phyloP scores from a whole-genome alignment of 2,113 vertebrate species.

The Sinocyclocheilus anophthalmus region DNA sequence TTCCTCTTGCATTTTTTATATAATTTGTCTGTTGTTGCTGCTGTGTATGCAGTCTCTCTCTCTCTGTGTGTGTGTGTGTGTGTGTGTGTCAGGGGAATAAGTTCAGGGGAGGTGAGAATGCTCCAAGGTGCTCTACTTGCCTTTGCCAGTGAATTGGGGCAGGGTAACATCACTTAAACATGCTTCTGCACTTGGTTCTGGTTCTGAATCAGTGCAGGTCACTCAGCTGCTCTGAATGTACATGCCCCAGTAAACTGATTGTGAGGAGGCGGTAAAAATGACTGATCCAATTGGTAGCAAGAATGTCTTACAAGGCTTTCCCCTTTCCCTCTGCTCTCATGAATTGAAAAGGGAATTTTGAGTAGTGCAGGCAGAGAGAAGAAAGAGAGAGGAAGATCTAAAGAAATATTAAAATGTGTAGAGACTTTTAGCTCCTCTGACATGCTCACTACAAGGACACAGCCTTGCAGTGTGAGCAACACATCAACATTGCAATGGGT shows the following conservation, averaged over 20 bases:
- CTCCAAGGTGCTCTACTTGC: conserved; percentile 36
- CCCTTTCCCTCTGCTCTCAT: conserved; percentile 21
- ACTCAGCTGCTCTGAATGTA: conserved; percentile 13
- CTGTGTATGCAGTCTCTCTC: background rate
- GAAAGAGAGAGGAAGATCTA: conserved; percentile 13
- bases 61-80: background rate
- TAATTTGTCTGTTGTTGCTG: conserved; percentile 2
- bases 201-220: conserved; percentile 31
- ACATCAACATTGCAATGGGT: background rate
- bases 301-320: conserved; percentile 15
- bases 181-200: conserved; percentile 27
- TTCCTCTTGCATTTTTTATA: background rate
- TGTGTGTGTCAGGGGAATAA: conserved; percentile 31
- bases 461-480: conserved; percentile 5
- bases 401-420: conserved; percentile 19
- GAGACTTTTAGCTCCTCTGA: conserved; percentile 39
- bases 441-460: conserved; percentile 22
- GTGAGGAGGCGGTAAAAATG: conserved; percentile 19
- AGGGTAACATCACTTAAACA: conserved; percentile 30
- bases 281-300: conserved; percentile 34
- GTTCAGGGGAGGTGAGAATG: conserved; percentile 27
- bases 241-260: conserved; percentile 31
- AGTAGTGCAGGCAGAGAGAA: conserved; percentile 21
- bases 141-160: conserved; percentile 24
- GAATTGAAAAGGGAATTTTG: conserved; percentile 39